Percentiles rank a stretch among this genome's conserved stretches.
Evolutionary conservation across 1,140 invertebrate species (phyloP).

Genomic region (Ceratina japonica): DNA sequence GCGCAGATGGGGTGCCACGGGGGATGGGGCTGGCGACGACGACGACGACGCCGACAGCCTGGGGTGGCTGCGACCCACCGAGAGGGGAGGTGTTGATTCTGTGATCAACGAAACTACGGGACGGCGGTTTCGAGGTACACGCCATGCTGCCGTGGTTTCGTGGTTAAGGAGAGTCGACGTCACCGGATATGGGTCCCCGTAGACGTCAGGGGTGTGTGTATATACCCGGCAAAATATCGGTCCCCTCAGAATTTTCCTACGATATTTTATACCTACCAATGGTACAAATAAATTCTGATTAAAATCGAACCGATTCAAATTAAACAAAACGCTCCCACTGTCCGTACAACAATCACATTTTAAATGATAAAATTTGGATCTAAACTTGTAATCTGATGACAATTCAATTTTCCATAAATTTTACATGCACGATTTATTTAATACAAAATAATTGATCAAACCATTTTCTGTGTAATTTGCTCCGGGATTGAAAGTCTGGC

Average conservation of each 20-base stretch:
- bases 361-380: too few species aligned
- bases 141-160: slow-evolving; percentile 54
- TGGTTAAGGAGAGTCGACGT: slow-evolving; percentile 57
- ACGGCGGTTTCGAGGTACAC: slow-evolving; percentile 52
- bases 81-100: slow-evolving; percentile 58
- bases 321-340: too few species aligned
- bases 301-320: too few species aligned
- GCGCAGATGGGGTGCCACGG: slow-evolving; percentile 36
- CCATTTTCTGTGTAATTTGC: too few species aligned
- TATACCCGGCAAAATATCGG: not conserved
- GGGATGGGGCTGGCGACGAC: not conserved
- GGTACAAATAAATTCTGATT: too few species aligned
- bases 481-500: too few species aligned
- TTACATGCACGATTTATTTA: too few species aligned
- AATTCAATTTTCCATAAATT: too few species aligned
- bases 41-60: slow-evolving; percentile 7
- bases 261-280: too few species aligned
- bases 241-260: not conserved
- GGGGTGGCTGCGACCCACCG: not conserved
- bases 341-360: too few species aligned
- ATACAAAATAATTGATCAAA: too few species aligned
- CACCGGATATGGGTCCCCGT: slow-evolving; percentile 40
- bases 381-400: too few species aligned
- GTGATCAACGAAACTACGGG: slow-evolving; percentile 61
- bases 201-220: not conserved